Evolutionary conservation across 35 echinoderm and acorn worm species (phyloP), one percentile per base, ranked within the genome.

Genomic region (Strongylocentrotus purpuratus): DNA sequence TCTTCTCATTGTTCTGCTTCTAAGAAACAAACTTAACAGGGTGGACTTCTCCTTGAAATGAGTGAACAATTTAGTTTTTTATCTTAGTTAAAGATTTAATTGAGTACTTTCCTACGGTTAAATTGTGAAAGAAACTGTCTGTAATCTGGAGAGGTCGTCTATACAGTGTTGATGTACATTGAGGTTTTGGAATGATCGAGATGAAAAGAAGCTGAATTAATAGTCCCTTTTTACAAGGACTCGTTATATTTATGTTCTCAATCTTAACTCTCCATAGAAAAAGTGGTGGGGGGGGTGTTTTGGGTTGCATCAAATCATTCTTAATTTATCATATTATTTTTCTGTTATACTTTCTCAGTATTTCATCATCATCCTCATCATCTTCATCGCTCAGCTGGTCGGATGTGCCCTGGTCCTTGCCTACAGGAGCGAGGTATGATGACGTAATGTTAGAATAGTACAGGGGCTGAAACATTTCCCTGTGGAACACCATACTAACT

Each of bases 341-440:
- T 41, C 35, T 41, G 47, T 52, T 86, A 88, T 86, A 88, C 9
- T 47, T 89, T 33, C 90, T 4, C 94, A 97, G 97, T 96, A 97
- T 61, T 97, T 97, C 94, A 95, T 97, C 95, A 85, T 97, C 33
- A 85, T 97, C 32, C 58, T 97, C 17, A 46, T 95, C 28, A 92
- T 97, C 45, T 96, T 97, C 95, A 85, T 97, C 32, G 94, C 95
- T 5, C 97, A 97, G 65, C 46, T 97, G 8, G 94, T 94, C 15
- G 94, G 78, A 41, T 97, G 95, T 48, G 95, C 95, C 25, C 87
- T 96, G 14, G 95, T 96, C 31, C 45, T 97, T 88, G 97, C 97
- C 1, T 97, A 92, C 95, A 96, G 95, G 61, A 92, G 94, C 46
- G 33, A 95, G 60, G 96, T 97, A 94, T 20, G 96, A n/a, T 89